These are phyloP conservation scores for Daboia siamensis DNA, from an alignment of 2,113 vertebrate genomes.

Conservation along the genomic window DNA sequence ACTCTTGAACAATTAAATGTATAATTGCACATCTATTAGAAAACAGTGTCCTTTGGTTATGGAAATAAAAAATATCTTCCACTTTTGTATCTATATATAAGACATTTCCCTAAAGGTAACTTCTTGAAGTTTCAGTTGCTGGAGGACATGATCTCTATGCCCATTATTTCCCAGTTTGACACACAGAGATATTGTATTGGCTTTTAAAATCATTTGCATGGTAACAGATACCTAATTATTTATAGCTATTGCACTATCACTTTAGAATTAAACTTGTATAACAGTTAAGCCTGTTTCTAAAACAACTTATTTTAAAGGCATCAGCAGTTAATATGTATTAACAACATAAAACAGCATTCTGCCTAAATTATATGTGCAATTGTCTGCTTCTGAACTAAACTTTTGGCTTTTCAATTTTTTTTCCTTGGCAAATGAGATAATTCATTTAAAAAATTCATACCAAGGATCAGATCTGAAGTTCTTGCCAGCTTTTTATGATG, in stretches of 20 bases:
- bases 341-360: conserved; percentile 35
- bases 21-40: conserved; percentile 19
- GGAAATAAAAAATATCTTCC: conserved; percentile 30
- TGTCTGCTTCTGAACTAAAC: conserved; percentile 15
- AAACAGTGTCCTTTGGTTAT: conserved; percentile 14
- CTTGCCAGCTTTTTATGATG: background rate
- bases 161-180: conserved; percentile 29
- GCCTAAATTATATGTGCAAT: conserved; percentile 36
- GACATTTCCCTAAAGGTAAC: conserved; percentile 17
- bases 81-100: background rate
- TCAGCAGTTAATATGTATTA: conserved; percentile 24
- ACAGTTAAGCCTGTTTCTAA: conserved; percentile 65
- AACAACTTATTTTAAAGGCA: conserved; percentile 61
- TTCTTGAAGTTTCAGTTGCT: conserved; percentile 27
- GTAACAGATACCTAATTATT: conserved; percentile 43
- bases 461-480: background rate
- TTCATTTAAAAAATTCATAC: background rate
- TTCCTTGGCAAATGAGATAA: conserved; percentile 16
- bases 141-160: conserved; percentile 31
- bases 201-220: background rate
- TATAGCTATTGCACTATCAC: conserved; percentile 22
- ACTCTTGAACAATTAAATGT: conserved; percentile 1
- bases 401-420: background rate
- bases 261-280: conserved; percentile 44
- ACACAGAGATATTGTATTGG: conserved; percentile 33